Base-by-base conservation (phyloP, 1,140 invertebrate genomes). In the Hylyphantes graminicola region DNA sequence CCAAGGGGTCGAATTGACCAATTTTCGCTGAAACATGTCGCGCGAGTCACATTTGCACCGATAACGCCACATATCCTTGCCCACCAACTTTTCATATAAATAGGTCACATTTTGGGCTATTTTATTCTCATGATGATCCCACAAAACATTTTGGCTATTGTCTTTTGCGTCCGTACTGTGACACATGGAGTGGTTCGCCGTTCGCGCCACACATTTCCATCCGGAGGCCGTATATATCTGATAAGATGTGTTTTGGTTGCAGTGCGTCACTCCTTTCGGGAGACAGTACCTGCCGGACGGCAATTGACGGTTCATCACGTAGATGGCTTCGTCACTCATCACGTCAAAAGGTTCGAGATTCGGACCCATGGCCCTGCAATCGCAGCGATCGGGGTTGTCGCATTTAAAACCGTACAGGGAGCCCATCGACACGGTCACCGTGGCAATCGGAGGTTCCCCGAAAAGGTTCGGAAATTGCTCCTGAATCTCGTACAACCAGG, bases 31-130 rank as follows among this genome's bases (percentile, higher is more conserved):
- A n/a, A n/a, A n/a, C n/a, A n/a, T n/a, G n/a, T n/a, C n/a, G n/a
- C n/a, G n/a, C n/a, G n/a, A n/a, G n/a, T n/a, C n/a, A 19, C 75
- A 78, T 11, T 78, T 64, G 11, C 75, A 78, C 13, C 51, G 35
- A 55, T 54, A 78, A 8, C 75, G n/a, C 10, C 17, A 8, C 5
- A 11, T 9, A 63, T 61, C 63, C n/a, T 57, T 35, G 17, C 63
- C 53, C 2, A 7, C 2, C 5, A 76, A 8, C 10, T 0, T 50
- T 76, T 76, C 74, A 7, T 76, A 76, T 6, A 15, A 17, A 11
- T 76, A 21, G 4, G 13, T 48, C 0, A 50, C 19, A 12, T 64
- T 35, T 7, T 4, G 17, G 0, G 53, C 74, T 0, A 6, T 0
- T 63, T 67, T 0, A 13, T 67, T 67, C 21, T 7, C 0, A 35